These are phyloP conservation scores for Mactromeris polynyma DNA, from an alignment of 2,888 invertebrate genomes.

Conservation along the genomic window DNA sequence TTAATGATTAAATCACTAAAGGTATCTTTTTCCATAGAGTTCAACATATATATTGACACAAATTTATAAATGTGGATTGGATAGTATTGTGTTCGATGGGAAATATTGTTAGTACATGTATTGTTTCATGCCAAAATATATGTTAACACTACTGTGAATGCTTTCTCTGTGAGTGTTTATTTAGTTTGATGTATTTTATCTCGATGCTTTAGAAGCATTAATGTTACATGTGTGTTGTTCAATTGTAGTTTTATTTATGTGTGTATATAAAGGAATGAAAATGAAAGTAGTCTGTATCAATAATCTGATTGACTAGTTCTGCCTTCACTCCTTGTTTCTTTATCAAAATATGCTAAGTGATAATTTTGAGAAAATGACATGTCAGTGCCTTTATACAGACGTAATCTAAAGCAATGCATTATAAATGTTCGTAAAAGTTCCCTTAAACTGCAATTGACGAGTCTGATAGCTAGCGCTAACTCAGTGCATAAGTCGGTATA, in stretches of 20 bases:
- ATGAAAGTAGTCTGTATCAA: no score
- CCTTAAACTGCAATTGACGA: no score
- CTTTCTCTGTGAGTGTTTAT: neutral
- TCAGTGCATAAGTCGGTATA: no score
- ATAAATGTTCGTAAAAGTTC: no score
- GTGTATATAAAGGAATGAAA: neutral
- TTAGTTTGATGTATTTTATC: neutral
- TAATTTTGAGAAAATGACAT: no score
- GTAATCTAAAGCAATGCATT: no score
- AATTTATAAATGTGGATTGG: neutral
- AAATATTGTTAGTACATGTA: neutral
- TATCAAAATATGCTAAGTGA: no score
- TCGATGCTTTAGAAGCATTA: constrained; percentile 1
- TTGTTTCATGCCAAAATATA: neutral
- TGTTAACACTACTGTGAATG: neutral
- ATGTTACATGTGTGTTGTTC: neutral
- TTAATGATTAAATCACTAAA: no score
- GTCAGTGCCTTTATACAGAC: no score
- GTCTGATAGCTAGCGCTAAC: no score
- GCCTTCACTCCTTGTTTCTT: no score
- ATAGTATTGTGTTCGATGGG: neutral
- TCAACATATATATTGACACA: neutral
- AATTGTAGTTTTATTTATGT: neutral
- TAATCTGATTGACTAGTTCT: no score
- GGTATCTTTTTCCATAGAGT: neutral